Evolutionary conservation across 2,113 vertebrate species (phyloP).

Genomic region (Microcebus murinus): DNA sequence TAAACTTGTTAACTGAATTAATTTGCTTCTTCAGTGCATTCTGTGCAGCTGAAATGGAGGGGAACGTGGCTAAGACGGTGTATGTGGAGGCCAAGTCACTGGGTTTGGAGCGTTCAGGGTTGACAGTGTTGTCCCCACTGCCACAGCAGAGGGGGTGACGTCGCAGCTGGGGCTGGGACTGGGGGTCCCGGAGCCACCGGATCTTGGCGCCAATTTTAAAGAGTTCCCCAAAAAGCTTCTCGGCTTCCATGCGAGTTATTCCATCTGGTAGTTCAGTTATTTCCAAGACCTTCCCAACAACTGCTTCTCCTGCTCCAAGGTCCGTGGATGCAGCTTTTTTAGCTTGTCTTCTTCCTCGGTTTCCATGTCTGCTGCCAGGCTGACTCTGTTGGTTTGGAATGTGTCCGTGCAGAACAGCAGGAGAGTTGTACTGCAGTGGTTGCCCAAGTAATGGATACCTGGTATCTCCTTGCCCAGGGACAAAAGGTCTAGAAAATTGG

Average conservation of each 20-base stretch:
- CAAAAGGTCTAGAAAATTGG: slow-evolving; percentile 91
- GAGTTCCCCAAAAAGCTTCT: slow-evolving; percentile 92
- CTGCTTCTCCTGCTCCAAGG: slow-evolving; percentile 94
- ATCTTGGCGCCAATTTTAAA: slow-evolving; percentile 91
- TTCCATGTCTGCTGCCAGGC: slow-evolving; percentile 92
- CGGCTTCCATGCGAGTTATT: slow-evolving; percentile 91
- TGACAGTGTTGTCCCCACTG: slow-evolving; percentile 79
- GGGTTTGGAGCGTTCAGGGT: slow-evolving; percentile 81
- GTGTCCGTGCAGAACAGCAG: slow-evolving; percentile 92
- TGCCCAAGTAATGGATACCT: slow-evolving; percentile 96
- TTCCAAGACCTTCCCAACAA: slow-evolving; percentile 92
- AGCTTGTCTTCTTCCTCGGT: slow-evolving; percentile 92
- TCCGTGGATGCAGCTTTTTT: slow-evolving; percentile 95
- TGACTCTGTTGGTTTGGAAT: slow-evolving; percentile 95
- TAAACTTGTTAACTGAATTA: slow-evolving; percentile 88
- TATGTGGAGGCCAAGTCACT: slow-evolving; percentile 91
- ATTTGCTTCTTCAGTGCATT: slow-evolving; percentile 90
- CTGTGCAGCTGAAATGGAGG: slow-evolving; percentile 90
- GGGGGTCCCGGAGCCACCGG: slow-evolving; percentile 90
- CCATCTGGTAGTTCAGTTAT: slow-evolving; percentile 93
- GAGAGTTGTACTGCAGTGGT: slow-evolving; percentile 95
- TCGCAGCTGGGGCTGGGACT: slow-evolving; percentile 82
- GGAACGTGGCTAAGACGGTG: slow-evolving; percentile 91
- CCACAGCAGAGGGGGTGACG: slow-evolving; percentile 83
- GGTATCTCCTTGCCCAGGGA: slow-evolving; percentile 93